phyloP scores from a whole-genome alignment of 1,140 invertebrate species.

The Euura saliciscinereae region DNA sequence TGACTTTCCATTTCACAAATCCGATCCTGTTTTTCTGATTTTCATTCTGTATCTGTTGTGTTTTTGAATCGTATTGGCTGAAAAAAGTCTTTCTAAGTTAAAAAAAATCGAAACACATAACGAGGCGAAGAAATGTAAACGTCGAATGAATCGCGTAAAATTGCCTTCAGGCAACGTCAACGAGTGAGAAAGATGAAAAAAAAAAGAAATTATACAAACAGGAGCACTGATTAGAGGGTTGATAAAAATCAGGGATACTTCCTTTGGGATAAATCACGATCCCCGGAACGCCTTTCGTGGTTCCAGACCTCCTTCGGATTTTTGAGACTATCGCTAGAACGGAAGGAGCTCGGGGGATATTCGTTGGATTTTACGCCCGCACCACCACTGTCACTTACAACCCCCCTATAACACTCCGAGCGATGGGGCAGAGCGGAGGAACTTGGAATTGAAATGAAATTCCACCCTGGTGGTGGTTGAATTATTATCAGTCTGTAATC shows the following conservation, averaged over 20 bases:
- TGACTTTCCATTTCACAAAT: slow-evolving; percentile 7
- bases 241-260: slow-evolving; percentile 1
- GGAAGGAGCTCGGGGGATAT: not conserved
- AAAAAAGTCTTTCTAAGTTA: too few species aligned
- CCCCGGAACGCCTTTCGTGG: not conserved
- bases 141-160: too few species aligned
- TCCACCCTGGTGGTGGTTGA: slow-evolving; percentile 40
- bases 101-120: too few species aligned
- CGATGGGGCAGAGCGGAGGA: slow-evolving; percentile 18
- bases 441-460: slow-evolving; percentile 45
- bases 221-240: not conserved
- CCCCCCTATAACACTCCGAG: slow-evolving; percentile 13
- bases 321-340: not conserved
- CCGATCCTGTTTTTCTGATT: not conserved
- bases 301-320: not conserved
- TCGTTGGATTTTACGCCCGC: not conserved
- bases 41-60: not conserved
- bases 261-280: not conserved
- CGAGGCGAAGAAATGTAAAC: too few species aligned
- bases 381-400: slow-evolving; percentile 39
- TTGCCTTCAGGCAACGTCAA: too few species aligned
- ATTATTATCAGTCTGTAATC: slow-evolving; percentile 47
- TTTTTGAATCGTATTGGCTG: too few species aligned
- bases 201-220: not conserved
- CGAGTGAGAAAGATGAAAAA: too few species aligned